Base-by-base conservation (phyloP, 1,140 invertebrate species). In the Macrobrachium rosenbergii region DNA sequence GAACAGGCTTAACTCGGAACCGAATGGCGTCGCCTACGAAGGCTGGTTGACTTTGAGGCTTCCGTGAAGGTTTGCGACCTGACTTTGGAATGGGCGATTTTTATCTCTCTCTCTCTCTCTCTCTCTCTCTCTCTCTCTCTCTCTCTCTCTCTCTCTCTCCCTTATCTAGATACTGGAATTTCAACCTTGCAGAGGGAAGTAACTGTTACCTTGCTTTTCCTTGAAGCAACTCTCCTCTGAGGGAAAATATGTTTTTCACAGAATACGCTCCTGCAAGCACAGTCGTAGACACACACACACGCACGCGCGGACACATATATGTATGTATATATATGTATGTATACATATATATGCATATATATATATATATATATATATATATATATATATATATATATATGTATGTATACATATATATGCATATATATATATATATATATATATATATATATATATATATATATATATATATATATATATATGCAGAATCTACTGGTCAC, bases 281-380 rank as follows among this genome's bases (percentile, higher is more conserved):
- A 12, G 2, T 8, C 10, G 17, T 1, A 67, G 7, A 67, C 37
- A 17, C n/a, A 69, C n/a, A 69, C 37, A 69, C n/a, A 69, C n/a
- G 21, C n/a, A 69, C 37, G 21, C 37, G 21, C n/a, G 21, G 3
- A 69, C n/a, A 69, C 14, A 69, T 69, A 69, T 69, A 69, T 69
- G 21, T 69, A 69, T 69, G 21, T 69, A 69, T 69, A 69, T 69
- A 19, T 69, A 69, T 69, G 21, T 37, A 69, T 69, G 21, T 69
- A 69, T 69, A 69, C 21, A 69, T 69, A 21, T 69, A 69, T 69
- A 69, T 69, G 21, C 21, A 69, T 69, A 21, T 69, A 69, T 69
- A 21, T 69, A 69, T 69, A 69, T 69, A 69, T 69, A 69, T 69
- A 69, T n/a, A 69, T 69, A 69, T 69, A 69, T 69, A 69, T 69